Base-by-base conservation (phyloP, 2,888 invertebrate species). In the Ditula angustiorana region DNA sequence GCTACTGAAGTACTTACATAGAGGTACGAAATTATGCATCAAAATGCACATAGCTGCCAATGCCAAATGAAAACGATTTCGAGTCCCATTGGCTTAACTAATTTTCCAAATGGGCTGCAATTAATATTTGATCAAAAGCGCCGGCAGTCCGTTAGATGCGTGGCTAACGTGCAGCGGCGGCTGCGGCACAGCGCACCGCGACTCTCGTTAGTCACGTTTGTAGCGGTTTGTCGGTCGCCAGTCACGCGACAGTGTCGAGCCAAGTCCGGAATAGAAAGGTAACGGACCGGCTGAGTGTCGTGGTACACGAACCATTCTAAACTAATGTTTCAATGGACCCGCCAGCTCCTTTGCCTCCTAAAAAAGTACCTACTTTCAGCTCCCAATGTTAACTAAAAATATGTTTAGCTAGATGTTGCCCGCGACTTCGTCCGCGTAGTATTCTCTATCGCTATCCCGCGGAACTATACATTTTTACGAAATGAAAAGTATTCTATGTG, bases 101-200 rank as follows among this genome's bases (percentile, higher is more conserved):
- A 57, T 63, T 52, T 44, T 57, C 57, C 63, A 52, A 63, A 63
- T 63, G 57, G 63, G 16, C n/a, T 19, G 41, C 49, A 33, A 57
- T 63, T 63, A 63, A 63, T 63, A 63, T 57, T 63, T 63, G 50
- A 63, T 63, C 57, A 53, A 33, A 23, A 30, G 52, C 33, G 11
- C 11, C 23, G 52, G 16, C 52, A 33, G 33, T 35, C 16, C 8
- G 10, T 13, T 50, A 28, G 16, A 53, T 5, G 30, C 19, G 41
- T 2, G 41, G 41, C 19, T 7, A 8, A 16, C 16, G 37, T 7
- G 37, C 5, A 3, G 4, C 10, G 7, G 13, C 1, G 13, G 4
- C 4, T 1, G 13, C 37, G 13, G n/a, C 5, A 37, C 37, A 5
- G 8, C 5, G 13, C 2, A 8, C 16, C 8, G 13, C 37, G 11